A percentile compares a stretch with the other conserved stretches of the same genome.
Conservation (phyloP, 2,797 vertebrate species). For the Meriones psammophilus region DNA sequence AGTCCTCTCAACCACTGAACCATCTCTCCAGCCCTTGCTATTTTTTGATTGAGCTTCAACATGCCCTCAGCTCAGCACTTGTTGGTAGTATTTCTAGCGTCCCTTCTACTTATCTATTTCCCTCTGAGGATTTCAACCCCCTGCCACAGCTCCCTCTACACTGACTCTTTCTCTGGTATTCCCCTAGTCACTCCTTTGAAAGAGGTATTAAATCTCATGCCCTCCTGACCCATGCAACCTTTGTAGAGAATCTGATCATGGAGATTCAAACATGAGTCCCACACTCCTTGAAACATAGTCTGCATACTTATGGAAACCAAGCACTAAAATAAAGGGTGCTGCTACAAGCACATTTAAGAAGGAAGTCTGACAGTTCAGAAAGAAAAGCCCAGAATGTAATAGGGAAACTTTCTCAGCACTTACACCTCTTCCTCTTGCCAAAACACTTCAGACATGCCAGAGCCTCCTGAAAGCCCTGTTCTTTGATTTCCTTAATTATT, state of each 20-base stretch:
- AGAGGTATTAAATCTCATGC: not conserved
- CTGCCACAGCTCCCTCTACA: not conserved
- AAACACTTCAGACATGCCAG: not conserved
- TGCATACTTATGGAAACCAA: not conserved
- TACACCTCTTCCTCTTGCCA: not conserved
- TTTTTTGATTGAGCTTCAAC: not conserved
- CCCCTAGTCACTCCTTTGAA: not conserved
- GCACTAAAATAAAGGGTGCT: not conserved
- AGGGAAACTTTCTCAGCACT: not conserved
- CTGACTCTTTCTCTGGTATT: not conserved
- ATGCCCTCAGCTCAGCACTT: not conserved
- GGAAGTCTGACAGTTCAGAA: not conserved
- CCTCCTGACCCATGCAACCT: not conserved
- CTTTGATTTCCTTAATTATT: not conserved
- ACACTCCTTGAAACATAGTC: not conserved
- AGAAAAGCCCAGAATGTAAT: not conserved
- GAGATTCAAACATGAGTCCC: not conserved
- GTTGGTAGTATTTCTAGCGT: not conserved
- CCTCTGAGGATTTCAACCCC: not conserved
- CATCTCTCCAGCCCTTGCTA: not conserved
- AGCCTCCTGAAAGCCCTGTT: not conserved
- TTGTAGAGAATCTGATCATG: not conserved
- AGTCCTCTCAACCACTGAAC: not conserved
- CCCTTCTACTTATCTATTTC: not conserved
- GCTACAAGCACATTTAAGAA: not conserved